phyloP scores from a whole-genome alignment of 1,140 invertebrate genomes.

The Watersipora subatra region DNA sequence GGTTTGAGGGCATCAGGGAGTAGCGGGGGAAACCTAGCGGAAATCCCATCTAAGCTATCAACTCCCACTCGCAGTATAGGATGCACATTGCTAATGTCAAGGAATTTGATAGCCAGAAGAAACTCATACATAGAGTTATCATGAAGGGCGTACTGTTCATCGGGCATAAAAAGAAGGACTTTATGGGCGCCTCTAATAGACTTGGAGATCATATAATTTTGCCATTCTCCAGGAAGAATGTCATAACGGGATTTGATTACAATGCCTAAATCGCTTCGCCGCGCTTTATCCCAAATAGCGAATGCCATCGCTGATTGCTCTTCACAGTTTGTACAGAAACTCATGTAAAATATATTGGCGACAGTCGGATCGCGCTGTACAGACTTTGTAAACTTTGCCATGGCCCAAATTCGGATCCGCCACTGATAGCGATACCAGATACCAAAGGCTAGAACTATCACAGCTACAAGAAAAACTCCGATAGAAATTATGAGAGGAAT shows the following conservation, averaged over 20 bases:
- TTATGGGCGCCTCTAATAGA: neutral
- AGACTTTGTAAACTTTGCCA: neutral
- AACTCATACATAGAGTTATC: neutral
- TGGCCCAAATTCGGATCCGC: neutral
- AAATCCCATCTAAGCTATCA: neutral
- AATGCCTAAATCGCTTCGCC: neutral
- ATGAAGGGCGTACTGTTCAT: neutral
- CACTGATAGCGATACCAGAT: neutral
- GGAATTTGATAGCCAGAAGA: neutral
- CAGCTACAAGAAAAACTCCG: neutral
- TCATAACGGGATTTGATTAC: neutral
- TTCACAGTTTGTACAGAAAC: neutral
- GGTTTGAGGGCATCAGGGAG: neutral
- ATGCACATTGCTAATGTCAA: neutral
- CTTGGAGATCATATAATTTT: neutral
- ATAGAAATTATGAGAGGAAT: neutral
- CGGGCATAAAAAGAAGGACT: neutral
- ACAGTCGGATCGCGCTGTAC: no score
- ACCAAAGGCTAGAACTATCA: neutral
- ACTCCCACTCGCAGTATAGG: neutral
- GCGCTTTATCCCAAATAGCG: neutral
- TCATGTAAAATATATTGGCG: neutral
- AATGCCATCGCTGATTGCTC: neutral
- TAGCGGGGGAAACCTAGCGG: neutral
- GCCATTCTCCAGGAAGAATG: neutral